A percentile compares a stretch with the other conserved stretches of the same genome.
phyloP scores from a whole-genome alignment of 2,113 vertebrate genomes.

The Grus americana region DNA sequence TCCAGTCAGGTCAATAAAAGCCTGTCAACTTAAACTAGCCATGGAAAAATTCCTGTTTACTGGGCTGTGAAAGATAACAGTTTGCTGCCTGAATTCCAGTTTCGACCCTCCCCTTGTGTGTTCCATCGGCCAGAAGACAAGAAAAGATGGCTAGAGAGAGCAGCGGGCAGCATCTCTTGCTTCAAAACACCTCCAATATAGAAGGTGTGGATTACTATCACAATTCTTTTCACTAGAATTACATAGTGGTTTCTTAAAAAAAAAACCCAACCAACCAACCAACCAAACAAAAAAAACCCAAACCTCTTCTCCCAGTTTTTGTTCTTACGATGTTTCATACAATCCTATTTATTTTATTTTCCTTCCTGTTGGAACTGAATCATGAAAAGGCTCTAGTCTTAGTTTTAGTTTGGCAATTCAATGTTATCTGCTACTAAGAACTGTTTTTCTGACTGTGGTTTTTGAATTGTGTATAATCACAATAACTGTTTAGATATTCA shows the following conservation, averaged over 20 bases:
- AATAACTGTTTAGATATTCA: background rate
- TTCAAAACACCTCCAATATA: background rate
- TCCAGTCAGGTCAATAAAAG: background rate
- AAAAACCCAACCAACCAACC: background rate
- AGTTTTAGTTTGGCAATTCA: constrained; percentile 7
- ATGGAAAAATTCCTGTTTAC: background rate
- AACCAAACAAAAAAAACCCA: background rate
- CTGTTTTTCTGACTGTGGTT: background rate
- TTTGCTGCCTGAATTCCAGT: background rate
- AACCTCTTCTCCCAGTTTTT: background rate
- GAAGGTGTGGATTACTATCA: background rate
- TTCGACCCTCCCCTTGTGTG: background rate
- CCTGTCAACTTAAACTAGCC: background rate
- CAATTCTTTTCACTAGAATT: background rate
- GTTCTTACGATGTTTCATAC: background rate
- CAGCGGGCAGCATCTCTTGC: background rate
- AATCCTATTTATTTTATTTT: constrained; percentile 10
- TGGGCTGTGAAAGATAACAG: background rate
- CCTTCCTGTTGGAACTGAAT: background rate
- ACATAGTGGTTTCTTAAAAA: background rate
- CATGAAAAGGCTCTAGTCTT: background rate
- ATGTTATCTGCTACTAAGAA: background rate
- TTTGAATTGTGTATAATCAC: constrained; percentile 4
- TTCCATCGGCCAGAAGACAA: background rate
- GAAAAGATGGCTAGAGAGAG: background rate